Conservation (phyloP, 1,140 invertebrate genomes). For the Micrasema longulum region DNA sequence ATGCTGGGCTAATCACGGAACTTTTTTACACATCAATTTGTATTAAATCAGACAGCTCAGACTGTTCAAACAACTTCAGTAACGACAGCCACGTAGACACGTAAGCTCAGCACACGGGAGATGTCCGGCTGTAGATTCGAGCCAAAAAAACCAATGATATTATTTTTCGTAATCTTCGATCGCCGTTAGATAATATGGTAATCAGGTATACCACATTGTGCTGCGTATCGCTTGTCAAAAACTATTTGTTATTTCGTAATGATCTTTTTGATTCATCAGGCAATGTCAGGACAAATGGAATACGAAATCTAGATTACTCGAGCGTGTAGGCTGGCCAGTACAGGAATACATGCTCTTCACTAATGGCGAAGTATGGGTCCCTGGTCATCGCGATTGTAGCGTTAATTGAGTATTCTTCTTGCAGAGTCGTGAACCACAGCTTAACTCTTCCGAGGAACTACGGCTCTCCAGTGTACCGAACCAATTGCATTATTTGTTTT, state of each 20-base stretch:
- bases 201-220: conserved; percentile 47
- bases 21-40: background rate
- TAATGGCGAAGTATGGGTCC: too few relatives aligned
- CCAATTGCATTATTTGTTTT: too few relatives aligned
- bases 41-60: background rate
- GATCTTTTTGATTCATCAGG: conserved; percentile 53
- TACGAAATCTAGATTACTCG: conserved; percentile 50
- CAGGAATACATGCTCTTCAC: too few relatives aligned
- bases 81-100: conserved; percentile 10
- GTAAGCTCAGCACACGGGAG: background rate
- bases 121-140: conserved; percentile 8
- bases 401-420: conserved; percentile 38
- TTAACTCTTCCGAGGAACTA: background rate
- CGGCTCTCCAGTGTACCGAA: background rate
- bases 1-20: too few relatives aligned
- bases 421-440: background rate
- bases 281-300: conserved; percentile 52
- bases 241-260: conserved; percentile 55
- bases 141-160: conserved; percentile 50
- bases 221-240: conserved; percentile 44
- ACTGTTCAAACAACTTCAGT: conserved; percentile 21
- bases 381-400: conserved; percentile 28
- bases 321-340: conserved; percentile 17
- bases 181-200: conserved; percentile 47
- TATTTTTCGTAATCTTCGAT: conserved; percentile 55